Evolutionary conservation across 1,140 invertebrate species (phyloP).

Genomic region (Drosophila nigrodunni): DNA sequence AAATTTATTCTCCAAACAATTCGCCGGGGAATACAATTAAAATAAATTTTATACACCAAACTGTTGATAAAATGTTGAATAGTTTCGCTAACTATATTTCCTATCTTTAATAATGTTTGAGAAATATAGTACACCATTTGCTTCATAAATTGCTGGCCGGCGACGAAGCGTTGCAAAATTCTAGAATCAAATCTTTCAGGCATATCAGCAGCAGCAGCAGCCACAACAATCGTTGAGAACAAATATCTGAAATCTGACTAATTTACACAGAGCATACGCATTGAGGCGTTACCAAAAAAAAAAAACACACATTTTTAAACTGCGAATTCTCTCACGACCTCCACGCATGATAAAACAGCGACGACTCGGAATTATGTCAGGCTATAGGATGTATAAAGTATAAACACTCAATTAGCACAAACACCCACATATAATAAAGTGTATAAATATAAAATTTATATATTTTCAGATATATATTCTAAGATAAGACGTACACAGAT

Average conservation of each 20-base stretch:
- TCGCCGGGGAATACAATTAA: too few relatives aligned
- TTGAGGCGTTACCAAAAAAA: constrained; percentile 33
- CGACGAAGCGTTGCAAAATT: constrained; percentile 53
- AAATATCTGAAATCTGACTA: constrained; percentile 35
- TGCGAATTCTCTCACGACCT: constrained; percentile 49
- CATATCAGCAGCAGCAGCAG: constrained; percentile 16
- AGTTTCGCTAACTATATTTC: not conserved
- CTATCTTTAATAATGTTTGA: constrained; percentile 19
- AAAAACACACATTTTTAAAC: not conserved
- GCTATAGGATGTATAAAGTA: constrained; percentile 11
- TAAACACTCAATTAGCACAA: constrained; percentile 37
- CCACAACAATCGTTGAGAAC: not conserved
- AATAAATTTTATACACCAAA: too few relatives aligned
- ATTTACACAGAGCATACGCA: constrained; percentile 45
- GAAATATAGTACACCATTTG: constrained; percentile 2
- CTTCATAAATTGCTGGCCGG: constrained; percentile 42
- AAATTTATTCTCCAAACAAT: too few relatives aligned
- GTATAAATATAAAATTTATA: not conserved
- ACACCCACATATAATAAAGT: constrained; percentile 18
- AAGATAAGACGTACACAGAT: constrained; percentile 44
- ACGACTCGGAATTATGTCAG: constrained; percentile 29
- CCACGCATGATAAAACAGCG: constrained; percentile 65
- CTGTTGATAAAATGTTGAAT: too few relatives aligned
- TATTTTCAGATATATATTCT: not conserved
- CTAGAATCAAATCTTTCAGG: constrained; percentile 15